Evolutionary conservation across 1,140 invertebrate genomes (phyloP).

Genomic region (Marisa cornuarietis): DNA sequence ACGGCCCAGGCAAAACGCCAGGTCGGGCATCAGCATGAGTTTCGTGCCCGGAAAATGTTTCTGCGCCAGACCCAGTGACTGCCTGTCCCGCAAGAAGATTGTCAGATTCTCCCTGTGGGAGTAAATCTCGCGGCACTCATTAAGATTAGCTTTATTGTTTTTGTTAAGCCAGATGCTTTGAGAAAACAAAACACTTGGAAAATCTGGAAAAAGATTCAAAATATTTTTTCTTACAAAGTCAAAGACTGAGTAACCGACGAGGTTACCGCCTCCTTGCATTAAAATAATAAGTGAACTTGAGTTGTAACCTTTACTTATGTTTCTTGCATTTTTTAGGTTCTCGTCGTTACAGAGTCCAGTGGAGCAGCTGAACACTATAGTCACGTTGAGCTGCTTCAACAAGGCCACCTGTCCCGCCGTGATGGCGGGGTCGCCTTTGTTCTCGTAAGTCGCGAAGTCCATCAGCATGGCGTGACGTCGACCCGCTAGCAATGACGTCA

Average conservation of each 20-base stretch:
- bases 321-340: neutral
- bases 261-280: constrained; percentile 36
- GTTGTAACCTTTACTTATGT: constrained; percentile 7
- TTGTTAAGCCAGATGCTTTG: constrained; percentile 28
- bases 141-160: neutral
- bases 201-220: constrained; percentile 25
- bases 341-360: constrained; percentile 16
- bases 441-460: constrained; percentile 28
- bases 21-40: constrained; percentile 26
- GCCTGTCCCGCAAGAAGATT: constrained; percentile 34
- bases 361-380: constrained; percentile 32
- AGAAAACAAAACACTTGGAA: constrained; percentile 31
- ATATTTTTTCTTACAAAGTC: constrained; percentile 5
- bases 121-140: constrained; percentile 13
- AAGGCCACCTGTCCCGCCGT: constrained; percentile 31
- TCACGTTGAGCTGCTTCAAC: constrained; percentile 23
- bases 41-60: constrained; percentile 19
- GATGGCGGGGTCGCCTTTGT: constrained; percentile 45
- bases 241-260: constrained; percentile 27
- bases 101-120: constrained; percentile 25
- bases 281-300: constrained; percentile 31
- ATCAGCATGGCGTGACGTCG: constrained; percentile 35
- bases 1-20: constrained; percentile 26
- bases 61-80: constrained; percentile 24
- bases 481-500: constrained; percentile 17